Base-by-base conservation (phyloP, 1,140 invertebrate genomes). In the Drosophila tsacasi region DNA sequence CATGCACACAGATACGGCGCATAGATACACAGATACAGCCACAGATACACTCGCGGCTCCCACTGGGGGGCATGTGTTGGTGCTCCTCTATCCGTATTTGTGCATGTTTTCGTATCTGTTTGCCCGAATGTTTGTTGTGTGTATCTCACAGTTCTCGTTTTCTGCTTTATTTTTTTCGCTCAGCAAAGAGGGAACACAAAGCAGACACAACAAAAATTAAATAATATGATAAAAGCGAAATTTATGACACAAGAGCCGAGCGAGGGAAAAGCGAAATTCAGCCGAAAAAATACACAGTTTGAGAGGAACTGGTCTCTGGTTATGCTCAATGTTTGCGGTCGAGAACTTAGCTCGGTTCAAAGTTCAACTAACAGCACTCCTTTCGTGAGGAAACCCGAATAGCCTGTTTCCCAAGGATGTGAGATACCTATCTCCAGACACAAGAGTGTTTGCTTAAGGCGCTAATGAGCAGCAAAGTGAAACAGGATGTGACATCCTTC, bases 181-280 rank as follows among this genome's bases (percentile, higher is more conserved):
- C 55, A 54, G 63, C 49, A 69, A 50, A 76, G 57, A 63, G 75
- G 52, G 30, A 60, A 54, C 72, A 32, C 64, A 78, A 63, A 78
- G 75, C 74, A 77, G 72, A 76, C 74, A 66, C 35, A 76, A 67
- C 73, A 62, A 86, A 86, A 86, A 86, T 89, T 90, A 90, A 89
- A 89, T 90, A 89, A 89, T 89, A 89, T 90, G 84, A 89, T 89
- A 89, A 89, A 89, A 89, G 81, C 81, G 80, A 90, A 89, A 89
- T 89, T 89, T 90, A 89, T 90, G 85, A 84, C 85, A 90, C 85
- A 72, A 66, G 81, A 60, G 85, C 67, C 25, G 17, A 17, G 39
- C 50, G 63, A 69, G 58, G 49, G 44, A 32, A 55, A 47, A 39
- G 30, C 55, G 60, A 63, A 76, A 65, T 47, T 46, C 62, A 35